These are phyloP conservation scores for Hyperopisus bebe DNA, from an alignment of 2,113 vertebrate genomes.

Conservation along the genomic window DNA sequence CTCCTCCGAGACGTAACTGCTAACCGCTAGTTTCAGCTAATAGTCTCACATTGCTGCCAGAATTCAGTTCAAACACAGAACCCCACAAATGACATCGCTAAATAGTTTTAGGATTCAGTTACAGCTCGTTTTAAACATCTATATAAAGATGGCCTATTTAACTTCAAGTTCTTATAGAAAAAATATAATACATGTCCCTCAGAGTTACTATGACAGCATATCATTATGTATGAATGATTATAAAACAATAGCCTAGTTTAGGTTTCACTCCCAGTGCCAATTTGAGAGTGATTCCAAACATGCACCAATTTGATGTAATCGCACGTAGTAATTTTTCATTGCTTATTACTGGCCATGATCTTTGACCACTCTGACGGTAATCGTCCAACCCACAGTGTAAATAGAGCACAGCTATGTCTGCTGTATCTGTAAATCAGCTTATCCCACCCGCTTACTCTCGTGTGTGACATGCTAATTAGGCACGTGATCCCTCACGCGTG, in stretches of 20 bases:
- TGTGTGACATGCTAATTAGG: not conserved
- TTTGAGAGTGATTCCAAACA: not conserved
- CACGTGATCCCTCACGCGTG: not conserved
- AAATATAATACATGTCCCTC: not conserved
- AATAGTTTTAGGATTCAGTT: not conserved
- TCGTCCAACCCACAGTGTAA: not conserved
- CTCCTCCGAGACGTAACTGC: not conserved
- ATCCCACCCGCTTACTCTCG: not conserved
- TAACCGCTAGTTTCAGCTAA: not conserved
- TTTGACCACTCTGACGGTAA: not conserved
- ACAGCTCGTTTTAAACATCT: not conserved
- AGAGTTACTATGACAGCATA: not conserved
- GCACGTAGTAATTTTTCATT: not conserved
- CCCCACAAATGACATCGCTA: not conserved
- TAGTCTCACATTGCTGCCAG: not conserved
- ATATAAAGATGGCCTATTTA: not conserved
- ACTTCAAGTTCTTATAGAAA: not conserved
- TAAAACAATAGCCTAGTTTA: not conserved
- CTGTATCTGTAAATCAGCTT: not conserved
- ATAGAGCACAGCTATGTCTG: not conserved
- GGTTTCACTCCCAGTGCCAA: not conserved
- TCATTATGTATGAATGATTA: not conserved
- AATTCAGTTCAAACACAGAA: not conserved
- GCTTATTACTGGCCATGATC: not conserved
- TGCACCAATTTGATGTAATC: not conserved